Base-by-base conservation (phyloP, 2,797 vertebrate genomes). In the Chelonia mydas region DNA sequence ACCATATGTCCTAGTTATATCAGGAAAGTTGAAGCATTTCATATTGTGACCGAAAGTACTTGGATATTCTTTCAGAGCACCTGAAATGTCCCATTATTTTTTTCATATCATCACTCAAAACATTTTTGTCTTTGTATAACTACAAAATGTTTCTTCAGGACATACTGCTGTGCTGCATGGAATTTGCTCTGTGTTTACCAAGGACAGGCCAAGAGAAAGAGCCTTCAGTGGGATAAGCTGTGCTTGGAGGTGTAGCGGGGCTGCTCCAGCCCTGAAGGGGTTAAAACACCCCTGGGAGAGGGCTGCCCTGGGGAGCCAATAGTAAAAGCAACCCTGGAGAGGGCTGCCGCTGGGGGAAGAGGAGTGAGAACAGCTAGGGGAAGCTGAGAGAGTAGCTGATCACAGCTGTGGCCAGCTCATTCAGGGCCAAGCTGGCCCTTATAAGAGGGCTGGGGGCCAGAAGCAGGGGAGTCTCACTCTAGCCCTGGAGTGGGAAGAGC, bases 181-280 rank as follows among this genome's bases (percentile, higher is more conserved):
- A 90, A 92, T 96, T 84, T 85, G 90, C 93, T 89, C 65, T 84
- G 86, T 92, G 81, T 96, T 97, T 97, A 93, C 92, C 47, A 88
- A 96, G 92, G 1, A 86, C 79, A 96, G 96, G 95, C 95, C 94
- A 92, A 94, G 85, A 84, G 12, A 50, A 93, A 55, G 72, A 92
- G 82, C 0, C 0, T 84, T 96, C 86, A 45, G 87, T 95, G 87
- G 81, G 94, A 94, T 92, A 90, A 97, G 90, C 86, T 84, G 90
- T 33, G 77, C 91, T 95, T 96, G 87, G n/a, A 41, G 41, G 41
- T 41, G 41, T 41, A 41, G 41, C 41, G 41, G 41, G 41, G 41
- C 41, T 41, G 41, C 41, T 41, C 41, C 41, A 41, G 41, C 41
- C 41, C 41, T 41, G 41, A 41, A 41, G 41, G 41, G 5, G 41